Evolutionary conservation across 2,888 invertebrate genomes (phyloP).

Genomic region (Cephus sareptanus): DNA sequence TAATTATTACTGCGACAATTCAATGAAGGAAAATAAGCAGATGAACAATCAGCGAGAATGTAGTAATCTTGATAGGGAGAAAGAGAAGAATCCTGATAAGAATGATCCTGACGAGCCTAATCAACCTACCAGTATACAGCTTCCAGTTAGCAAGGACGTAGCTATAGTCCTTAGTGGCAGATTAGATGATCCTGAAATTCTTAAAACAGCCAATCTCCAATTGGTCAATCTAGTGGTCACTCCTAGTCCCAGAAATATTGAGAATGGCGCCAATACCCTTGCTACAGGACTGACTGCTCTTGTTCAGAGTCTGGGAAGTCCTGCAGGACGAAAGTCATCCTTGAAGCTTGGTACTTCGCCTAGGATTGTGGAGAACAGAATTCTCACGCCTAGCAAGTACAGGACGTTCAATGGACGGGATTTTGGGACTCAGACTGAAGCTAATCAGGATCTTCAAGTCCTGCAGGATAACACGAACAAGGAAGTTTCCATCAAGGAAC

Average conservation of each 20-base stretch:
- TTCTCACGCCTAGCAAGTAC: constrained; percentile 72
- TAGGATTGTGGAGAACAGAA: constrained; percentile 65
- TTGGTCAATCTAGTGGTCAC: constrained; percentile 55
- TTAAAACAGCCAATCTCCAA: constrained; percentile 49
- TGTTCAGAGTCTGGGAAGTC: constrained; percentile 24
- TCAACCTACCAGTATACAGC: constrained; percentile 32
- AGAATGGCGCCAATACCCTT: constrained; percentile 10
- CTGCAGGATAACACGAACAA: constrained; percentile 51
- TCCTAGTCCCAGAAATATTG: constrained; percentile 40
- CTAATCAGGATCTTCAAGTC: constrained; percentile 70
- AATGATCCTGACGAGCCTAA: background rate
- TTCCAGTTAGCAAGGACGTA: constrained; percentile 58
- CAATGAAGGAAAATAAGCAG: constrained; percentile 7
- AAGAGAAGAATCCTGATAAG: background rate
- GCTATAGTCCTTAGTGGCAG: constrained; percentile 58
- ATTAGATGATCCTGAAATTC: constrained; percentile 54
- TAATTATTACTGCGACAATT: background rate
- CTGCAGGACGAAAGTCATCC: constrained; percentile 21
- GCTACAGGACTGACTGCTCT: constrained; percentile 18
- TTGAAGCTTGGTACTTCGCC: constrained; percentile 32
- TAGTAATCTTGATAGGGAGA: constrained; percentile 8
- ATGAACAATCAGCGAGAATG: constrained; percentile 2
- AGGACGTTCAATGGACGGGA: constrained; percentile 70
- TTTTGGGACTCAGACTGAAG: constrained; percentile 78
- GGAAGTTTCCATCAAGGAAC: constrained; percentile 67